phyloP scores from a whole-genome alignment of 2,797 vertebrate genomes.

The Gadopsis bispinosus region DNA sequence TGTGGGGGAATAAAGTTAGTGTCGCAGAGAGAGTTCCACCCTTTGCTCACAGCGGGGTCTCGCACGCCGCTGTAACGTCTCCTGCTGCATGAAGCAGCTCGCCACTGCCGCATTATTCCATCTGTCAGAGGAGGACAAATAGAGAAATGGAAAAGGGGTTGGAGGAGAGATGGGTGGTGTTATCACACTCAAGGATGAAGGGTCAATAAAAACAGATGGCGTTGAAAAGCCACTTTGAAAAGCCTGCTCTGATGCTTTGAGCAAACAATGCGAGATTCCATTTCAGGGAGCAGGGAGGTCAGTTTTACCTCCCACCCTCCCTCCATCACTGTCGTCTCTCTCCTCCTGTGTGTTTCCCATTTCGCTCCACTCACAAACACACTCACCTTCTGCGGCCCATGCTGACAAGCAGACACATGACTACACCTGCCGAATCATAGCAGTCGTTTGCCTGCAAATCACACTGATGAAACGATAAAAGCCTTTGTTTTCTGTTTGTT shows the following conservation, averaged over 20 bases:
- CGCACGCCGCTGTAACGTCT: slow-evolving; percentile 18
- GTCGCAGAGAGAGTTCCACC: slow-evolving; percentile 31
- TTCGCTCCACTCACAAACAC: slow-evolving; percentile 11
- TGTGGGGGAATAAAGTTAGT: slow-evolving; percentile 44
- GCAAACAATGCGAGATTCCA: slow-evolving; percentile 51
- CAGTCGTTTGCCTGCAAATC: slow-evolving; percentile 35
- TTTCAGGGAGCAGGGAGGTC: slow-evolving; percentile 58
- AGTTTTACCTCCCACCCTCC: slow-evolving; percentile 11
- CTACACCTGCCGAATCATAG: slow-evolving; percentile 24
- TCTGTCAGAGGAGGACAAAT: slow-evolving; percentile 42
- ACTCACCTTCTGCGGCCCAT: slow-evolving; percentile 17
- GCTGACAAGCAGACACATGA: slow-evolving; percentile 29
- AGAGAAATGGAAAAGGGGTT: slow-evolving; percentile 28
- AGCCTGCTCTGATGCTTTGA: slow-evolving; percentile 24
- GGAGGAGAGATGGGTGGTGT: slow-evolving; percentile 3
- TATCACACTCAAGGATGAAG: slow-evolving; percentile 58
- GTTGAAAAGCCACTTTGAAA: slow-evolving; percentile 36
- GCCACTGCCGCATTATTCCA: slow-evolving; percentile 56
- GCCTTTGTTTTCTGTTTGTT: neutral
- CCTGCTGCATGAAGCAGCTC: slow-evolving; percentile 15
- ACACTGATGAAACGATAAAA: slow-evolving; percentile 41
- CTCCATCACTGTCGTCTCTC: neutral
- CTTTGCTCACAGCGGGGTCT: slow-evolving; percentile 39
- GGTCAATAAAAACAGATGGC: slow-evolving; percentile 68
- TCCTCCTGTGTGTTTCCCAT: neutral